phyloP scores from a whole-genome alignment of 2,888 invertebrate species.

The Oxyteleia sp. region DNA sequence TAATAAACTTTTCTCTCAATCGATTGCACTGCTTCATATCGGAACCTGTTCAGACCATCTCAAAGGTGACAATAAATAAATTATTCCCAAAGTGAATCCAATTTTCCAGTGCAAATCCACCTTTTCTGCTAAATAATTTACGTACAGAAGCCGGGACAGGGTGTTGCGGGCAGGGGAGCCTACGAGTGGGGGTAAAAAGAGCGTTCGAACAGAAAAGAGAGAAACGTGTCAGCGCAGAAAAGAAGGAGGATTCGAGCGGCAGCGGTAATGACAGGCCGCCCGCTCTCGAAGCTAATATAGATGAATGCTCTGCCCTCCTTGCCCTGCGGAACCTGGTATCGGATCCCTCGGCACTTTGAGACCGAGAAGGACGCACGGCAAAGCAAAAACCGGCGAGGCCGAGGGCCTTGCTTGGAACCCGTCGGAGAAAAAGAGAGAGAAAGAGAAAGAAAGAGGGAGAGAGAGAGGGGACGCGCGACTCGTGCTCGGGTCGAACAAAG shows the following conservation, averaged over 20 bases:
- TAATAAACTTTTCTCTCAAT: conserved; percentile 38
- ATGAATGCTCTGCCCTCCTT: conserved; percentile 87
- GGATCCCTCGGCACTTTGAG: conserved; percentile 73
- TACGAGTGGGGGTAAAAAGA: conserved; percentile 55
- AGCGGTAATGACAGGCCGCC: conserved; percentile 88
- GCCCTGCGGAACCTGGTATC: conserved; percentile 83
- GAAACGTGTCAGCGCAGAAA: conserved; percentile 66
- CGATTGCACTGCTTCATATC: conserved; percentile 33
- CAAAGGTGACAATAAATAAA: neutral
- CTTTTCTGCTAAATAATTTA: conserved; percentile 38
- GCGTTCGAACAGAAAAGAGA: conserved; percentile 55
- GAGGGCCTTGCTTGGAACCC: conserved; percentile 38
- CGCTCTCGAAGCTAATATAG: conserved; percentile 88
- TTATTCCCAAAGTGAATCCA: neutral
- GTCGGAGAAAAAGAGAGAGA: conserved; percentile 31
- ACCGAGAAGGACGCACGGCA: conserved; percentile 66
- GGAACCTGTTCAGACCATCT: neutral
- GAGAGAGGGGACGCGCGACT: no score
- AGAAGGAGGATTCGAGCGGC: conserved; percentile 81
- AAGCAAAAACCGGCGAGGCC: conserved; percentile 62
- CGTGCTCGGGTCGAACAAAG: neutral
- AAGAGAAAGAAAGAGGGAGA: conserved; percentile 73
- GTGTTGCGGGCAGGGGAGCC: conserved; percentile 23
- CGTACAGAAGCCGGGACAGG: conserved; percentile 49
- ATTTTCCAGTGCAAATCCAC: conserved; percentile 14